These are phyloP conservation scores for Brachylomia viminalis DNA, from an alignment of 2,888 invertebrate species.

Conservation along the genomic window DNA sequence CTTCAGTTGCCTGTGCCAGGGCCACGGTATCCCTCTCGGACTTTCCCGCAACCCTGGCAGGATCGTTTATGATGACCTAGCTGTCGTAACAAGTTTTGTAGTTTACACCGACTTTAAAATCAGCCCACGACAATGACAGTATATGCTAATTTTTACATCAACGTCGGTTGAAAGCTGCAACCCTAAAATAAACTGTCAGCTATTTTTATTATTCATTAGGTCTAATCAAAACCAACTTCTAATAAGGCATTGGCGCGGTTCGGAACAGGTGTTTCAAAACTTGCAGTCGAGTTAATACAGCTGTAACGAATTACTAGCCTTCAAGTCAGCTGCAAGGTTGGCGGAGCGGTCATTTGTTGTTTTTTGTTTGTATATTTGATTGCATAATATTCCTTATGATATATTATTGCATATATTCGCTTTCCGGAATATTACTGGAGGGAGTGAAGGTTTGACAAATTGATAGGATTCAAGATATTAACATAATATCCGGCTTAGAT, in stretches of 20 bases:
- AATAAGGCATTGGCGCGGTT: conserved; percentile 6
- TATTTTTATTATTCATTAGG: neutral
- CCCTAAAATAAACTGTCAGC: neutral
- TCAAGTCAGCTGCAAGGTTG: conserved; percentile 54
- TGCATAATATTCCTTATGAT: conserved; percentile 43
- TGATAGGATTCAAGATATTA: neutral
- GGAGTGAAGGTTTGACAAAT: neutral
- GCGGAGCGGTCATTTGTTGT: conserved; percentile 23
- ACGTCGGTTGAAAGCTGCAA: neutral
- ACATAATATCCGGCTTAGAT: too few species aligned
- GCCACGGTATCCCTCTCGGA: too few species aligned
- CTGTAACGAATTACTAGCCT: conserved; percentile 48
- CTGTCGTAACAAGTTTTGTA: too few species aligned
- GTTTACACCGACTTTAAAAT: too few species aligned
- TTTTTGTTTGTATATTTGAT: conserved; percentile 22
- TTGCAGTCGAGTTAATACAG: conserved; percentile 31
- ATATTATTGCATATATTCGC: conserved; percentile 38
- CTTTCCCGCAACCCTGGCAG: too few species aligned
- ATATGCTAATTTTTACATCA: neutral
- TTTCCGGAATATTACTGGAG: conserved; percentile 23
- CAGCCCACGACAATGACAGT: neutral
- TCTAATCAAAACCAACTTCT: neutral
- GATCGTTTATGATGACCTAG: too few species aligned
- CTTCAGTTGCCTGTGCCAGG: too few species aligned
- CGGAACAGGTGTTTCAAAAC: conserved; percentile 35